Base-by-base conservation (phyloP, 92 coral and sea anemone species). In the Scolanthus callimorphus region DNA sequence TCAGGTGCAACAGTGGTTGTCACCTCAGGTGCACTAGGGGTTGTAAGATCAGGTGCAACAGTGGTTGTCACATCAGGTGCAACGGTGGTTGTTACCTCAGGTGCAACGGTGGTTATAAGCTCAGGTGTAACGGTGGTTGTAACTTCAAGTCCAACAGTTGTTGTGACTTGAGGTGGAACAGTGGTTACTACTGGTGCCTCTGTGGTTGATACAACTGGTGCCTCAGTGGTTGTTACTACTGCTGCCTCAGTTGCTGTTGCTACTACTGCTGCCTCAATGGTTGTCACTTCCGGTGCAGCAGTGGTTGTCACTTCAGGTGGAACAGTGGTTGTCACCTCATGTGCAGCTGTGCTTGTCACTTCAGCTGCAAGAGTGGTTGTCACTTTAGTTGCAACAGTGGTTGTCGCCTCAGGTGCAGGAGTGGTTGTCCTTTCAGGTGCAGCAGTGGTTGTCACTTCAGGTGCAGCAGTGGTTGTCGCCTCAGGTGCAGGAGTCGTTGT, bases 1-100 rank as follows among this genome's bases (percentile, higher is more conserved):
- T 21, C n/a, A 6, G 52, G 29, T 65, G 63, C 45, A n/a, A 56
- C 57, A 0, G 61, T 23, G 57, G 39, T 57, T 12, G 20, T 57
- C 2, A 50, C 30, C 17, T 12, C 19, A 24, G 51, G 51, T 52
- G 29, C 19, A 34, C 6, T 15, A 34, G 41, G 15, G 41, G 41
- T 34, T 34, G 41, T 34, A 34, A 34, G 6, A 34, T 34, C 41
- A 34, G 8, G 6, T 34, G 8, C 41, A 34, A 15, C 8, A 17
- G 24, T 26, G 3, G 57, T 51, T 3, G 41, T 6, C 6, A 19
- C 4, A 4, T 9, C 20, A 8, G 52, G 10, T 46, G 52, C 10
- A 8, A 4, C 21, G 2, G 15, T 2, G 12, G 64, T 37, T 3
- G 49, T 30, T 22, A 6, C 26, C 9, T 58, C 58, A 2, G n/a